Percentiles rank a stretch among this genome's conserved stretches.
Evolutionary conservation across 2,113 vertebrate genomes (phyloP).

Genomic region (Gallinago paraguaiae): DNA sequence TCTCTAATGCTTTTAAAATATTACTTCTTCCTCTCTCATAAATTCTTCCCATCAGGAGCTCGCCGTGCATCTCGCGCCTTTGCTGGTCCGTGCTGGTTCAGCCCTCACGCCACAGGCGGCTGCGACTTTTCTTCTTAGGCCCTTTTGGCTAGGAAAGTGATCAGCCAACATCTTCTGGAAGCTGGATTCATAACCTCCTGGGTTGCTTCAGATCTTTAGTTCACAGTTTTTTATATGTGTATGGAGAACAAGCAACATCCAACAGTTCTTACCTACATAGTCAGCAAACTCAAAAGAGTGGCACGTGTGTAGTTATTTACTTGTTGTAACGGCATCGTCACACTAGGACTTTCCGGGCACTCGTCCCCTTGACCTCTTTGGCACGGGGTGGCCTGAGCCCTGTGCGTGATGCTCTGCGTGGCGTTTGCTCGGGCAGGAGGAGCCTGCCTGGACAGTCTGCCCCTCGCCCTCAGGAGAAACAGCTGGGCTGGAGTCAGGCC

Average conservation of each 20-base stretch:
- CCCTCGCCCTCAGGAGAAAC: constrained; percentile 27
- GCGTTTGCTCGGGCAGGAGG: constrained; percentile 24
- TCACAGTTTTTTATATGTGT: neutral
- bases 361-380: neutral
- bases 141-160: neutral
- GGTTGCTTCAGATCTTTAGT: neutral
- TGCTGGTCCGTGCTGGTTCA: neutral
- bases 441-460: constrained; percentile 19
- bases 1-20: neutral
- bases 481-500: constrained; percentile 29
- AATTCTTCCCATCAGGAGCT: neutral
- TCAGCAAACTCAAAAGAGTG: neutral
- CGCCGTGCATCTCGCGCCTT: neutral
- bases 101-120: neutral
- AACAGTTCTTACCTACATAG: neutral
- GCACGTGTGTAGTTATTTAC: neutral
- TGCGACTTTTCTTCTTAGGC: neutral
- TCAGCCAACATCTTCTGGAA: neutral
- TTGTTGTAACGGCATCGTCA: neutral
- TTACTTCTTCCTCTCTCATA: neutral
- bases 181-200: neutral
- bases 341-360: neutral
- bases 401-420: neutral
- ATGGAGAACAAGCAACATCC: neutral
- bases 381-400: neutral